These are phyloP conservation scores for Pteria penguin DNA, from an alignment of 2,888 invertebrate species.

Conservation along the genomic window DNA sequence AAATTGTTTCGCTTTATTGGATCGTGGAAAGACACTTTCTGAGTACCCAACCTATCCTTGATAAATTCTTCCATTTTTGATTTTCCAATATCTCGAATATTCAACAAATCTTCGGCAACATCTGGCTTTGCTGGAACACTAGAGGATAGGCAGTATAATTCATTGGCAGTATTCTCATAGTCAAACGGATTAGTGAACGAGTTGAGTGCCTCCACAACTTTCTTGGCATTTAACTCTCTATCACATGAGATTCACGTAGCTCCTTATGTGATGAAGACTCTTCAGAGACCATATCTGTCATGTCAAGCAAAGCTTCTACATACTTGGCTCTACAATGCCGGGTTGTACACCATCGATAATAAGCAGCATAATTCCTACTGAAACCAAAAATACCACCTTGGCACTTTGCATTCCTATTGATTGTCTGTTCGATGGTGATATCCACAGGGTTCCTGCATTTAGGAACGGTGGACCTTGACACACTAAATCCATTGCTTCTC, in stretches of 20 bases:
- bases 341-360: slow-evolving; percentile 43
- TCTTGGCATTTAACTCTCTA: slow-evolving; percentile 26
- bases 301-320: slow-evolving; percentile 28
- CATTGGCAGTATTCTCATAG: slow-evolving; percentile 17
- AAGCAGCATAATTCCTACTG: slow-evolving; percentile 40
- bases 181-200: slow-evolving; percentile 42
- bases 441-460: slow-evolving; percentile 43
- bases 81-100: slow-evolving; percentile 2
- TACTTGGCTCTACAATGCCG: slow-evolving; percentile 21
- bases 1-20: slow-evolving; percentile 39
- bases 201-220: slow-evolving; percentile 10
- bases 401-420: slow-evolving; percentile 46
- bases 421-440: slow-evolving; percentile 51
- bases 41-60: slow-evolving; percentile 25
- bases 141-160: slow-evolving; percentile 45
- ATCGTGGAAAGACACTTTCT: slow-evolving; percentile 33
- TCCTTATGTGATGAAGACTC: slow-evolving; percentile 37
- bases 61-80: slow-evolving; percentile 29
- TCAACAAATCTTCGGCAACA: slow-evolving; percentile 27
- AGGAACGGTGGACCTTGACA: slow-evolving; percentile 40
- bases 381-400: slow-evolving; percentile 45
- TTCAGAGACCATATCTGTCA: slow-evolving; percentile 27
- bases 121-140: slow-evolving; percentile 35
- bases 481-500: slow-evolving; percentile 40
- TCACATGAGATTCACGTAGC: slow-evolving; percentile 20